Conservation (phyloP, 2,888 invertebrate species). For the Dermolepida albohirtum region DNA sequence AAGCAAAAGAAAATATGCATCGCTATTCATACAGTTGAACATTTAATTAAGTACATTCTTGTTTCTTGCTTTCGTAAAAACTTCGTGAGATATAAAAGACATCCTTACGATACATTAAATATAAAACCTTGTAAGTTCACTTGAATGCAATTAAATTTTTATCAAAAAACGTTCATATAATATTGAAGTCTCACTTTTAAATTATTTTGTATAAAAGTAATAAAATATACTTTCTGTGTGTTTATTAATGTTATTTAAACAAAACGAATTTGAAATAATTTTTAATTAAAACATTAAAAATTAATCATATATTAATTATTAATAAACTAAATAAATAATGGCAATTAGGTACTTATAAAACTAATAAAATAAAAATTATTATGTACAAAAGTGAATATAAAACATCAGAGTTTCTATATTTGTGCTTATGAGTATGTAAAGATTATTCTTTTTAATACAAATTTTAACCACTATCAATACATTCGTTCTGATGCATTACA, state of each 20-base stretch:
- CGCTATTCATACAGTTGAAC: conserved; percentile 5
- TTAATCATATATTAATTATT: conserved; percentile 17
- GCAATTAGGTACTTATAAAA: conserved; percentile 37
- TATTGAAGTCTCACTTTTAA: conserved; percentile 27
- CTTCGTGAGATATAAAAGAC: conserved; percentile 61
- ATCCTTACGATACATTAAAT: conserved; percentile 56
- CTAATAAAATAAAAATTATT: conserved; percentile 44
- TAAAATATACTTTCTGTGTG: conserved; percentile 25
- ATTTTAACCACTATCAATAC: neutral
- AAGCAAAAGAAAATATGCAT: conserved; percentile 1
- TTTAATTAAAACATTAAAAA: conserved; percentile 40
- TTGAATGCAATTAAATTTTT: conserved; percentile 37
- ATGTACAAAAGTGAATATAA: conserved; percentile 34
- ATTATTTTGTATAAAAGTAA: conserved; percentile 16
- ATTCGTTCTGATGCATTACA: neutral
- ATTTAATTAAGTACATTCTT: conserved; percentile 56
- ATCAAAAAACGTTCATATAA: conserved; percentile 7
- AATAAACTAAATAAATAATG: conserved; percentile 42
- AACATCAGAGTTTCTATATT: conserved; percentile 5
- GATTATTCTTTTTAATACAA: neutral
- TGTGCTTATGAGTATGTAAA: neutral
- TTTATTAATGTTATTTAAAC: neutral
- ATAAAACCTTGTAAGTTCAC: conserved; percentile 50
- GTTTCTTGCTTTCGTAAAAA: conserved; percentile 56
- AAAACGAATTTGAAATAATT: conserved; percentile 18